A percentile compares a stretch with the other conserved stretches of the same genome.
phyloP scores from a whole-genome alignment of 2,797 vertebrate genomes.

The Typhlichthys eigenmanni region DNA sequence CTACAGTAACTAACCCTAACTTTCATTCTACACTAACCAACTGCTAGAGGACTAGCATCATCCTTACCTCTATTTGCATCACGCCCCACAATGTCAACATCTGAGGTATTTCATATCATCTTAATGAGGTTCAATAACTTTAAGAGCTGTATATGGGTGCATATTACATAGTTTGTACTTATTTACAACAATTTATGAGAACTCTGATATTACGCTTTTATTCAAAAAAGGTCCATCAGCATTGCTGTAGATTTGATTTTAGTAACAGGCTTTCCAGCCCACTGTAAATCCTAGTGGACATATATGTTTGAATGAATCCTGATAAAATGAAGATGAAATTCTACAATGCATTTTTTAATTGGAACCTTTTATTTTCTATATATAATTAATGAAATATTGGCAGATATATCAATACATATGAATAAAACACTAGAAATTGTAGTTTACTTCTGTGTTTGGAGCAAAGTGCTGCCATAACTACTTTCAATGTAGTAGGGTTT shows the following conservation, averaged over 20 bases:
- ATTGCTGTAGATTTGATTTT: neutral
- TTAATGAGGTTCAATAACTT: constrained; percentile 2
- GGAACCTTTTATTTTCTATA: neutral
- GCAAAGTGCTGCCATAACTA: neutral
- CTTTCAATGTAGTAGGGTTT: neutral
- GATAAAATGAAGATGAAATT: neutral
- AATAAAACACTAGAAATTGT: neutral
- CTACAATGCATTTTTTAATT: neutral
- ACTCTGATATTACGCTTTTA: constrained; percentile 2
- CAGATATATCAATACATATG: neutral
- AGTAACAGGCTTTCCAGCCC: neutral
- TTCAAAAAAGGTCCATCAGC: neutral
- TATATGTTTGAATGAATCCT: neutral
- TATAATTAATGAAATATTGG: neutral
- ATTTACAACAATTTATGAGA: neutral
- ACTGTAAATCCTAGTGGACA: neutral
- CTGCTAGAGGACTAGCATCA: neutral
- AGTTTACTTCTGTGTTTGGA: neutral
- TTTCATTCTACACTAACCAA: too few relatives aligned
- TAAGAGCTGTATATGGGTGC: constrained; percentile 9
- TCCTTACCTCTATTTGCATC: constrained; percentile 1
- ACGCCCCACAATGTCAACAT: constrained; percentile 4
- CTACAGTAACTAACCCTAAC: neutral
- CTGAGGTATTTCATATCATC: constrained; percentile 3
- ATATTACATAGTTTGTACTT: constrained; percentile 7